Conservation (phyloP, 2,797 vertebrate species). For the Moxostoma hubbsi region DNA sequence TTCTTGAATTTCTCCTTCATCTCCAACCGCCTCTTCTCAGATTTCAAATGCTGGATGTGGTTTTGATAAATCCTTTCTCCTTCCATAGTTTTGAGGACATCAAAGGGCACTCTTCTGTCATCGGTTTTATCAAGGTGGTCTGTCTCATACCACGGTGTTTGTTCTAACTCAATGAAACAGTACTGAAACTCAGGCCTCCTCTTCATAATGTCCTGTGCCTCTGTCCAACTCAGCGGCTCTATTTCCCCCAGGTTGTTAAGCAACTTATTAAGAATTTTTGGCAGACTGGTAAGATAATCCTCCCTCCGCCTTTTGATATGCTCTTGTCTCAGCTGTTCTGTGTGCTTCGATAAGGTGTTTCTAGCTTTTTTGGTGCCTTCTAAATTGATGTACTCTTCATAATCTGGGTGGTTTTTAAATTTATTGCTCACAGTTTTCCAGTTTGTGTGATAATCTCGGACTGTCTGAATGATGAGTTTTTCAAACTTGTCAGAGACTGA, state of each 20-base stretch:
- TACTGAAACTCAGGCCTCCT: conserved; percentile 91
- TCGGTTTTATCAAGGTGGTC: conserved; percentile 94
- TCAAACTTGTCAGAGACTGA: conserved; percentile 92
- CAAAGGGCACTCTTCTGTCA: conserved; percentile 96
- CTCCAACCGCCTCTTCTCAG: conserved; percentile 93
- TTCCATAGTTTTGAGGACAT: conserved; percentile 89
- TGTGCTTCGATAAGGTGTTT: conserved; percentile 95
- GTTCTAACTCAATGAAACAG: conserved; percentile 94
- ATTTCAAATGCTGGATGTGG: conserved; percentile 94
- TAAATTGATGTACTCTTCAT: conserved; percentile 93
- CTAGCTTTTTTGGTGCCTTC: conserved; percentile 94
- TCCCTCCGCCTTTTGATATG: conserved; percentile 94
- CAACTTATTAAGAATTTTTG: conserved; percentile 93
- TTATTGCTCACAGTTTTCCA: conserved; percentile 94
- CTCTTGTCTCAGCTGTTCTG: conserved; percentile 95
- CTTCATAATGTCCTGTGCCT: conserved; percentile 91
- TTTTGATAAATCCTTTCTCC: conserved; percentile 94
- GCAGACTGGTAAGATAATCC: conserved; percentile 93
- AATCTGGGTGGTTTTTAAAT: conserved; percentile 93
- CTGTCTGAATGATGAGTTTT: conserved; percentile 89
- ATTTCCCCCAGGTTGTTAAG: conserved; percentile 94
- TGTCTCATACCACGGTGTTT: conserved; percentile 95
- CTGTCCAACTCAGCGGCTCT: conserved; percentile 91
- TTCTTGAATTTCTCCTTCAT: conserved; percentile 99
- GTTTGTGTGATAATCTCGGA: conserved; percentile 94